Base-by-base conservation (phyloP, 2,888 invertebrate species). In the Galeopsomyia nigrocyanea region DNA sequence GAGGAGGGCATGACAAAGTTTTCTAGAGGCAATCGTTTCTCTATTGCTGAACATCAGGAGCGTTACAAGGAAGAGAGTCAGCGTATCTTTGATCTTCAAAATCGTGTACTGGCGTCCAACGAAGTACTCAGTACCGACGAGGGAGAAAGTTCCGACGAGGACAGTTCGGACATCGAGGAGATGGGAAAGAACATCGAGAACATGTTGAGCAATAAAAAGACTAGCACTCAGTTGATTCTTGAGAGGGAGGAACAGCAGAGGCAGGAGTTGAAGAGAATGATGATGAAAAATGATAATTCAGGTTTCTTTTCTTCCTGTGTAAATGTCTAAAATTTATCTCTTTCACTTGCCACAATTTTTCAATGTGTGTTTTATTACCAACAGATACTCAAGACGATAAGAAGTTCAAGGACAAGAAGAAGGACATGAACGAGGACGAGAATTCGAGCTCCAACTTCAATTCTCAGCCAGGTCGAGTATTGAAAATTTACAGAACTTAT, bases 1-100 rank as follows among this genome's bases (percentile, higher is more conserved):
- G 97, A 97, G 87, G 97, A 98, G 87, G 98, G 98, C 51, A 98
- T 99, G 97, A 97, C 97, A 26, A 98, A 99, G 86, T 99, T 99
- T 88, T 99, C 99, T 0, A 90, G 99, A 87, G 99, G 99, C 76
- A 99, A 98, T 87, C 90, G 98, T 73, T 98, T 98, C 86, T 99
- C 98, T 0, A 97, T 98, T 57, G 98, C 98, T 1, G 99, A 99
- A 87, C 98, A 99, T 87, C 98, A 98, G 87, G 97, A 98, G 86
- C 91, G 96, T 76, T 99, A 99, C 85, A 99, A 98, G 87, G 98
- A 99, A 87, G 99, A 99, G 84, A 99, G 99, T 82, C 99, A 99
- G 86, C 90, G 98, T 73, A 96, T 99, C 81, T 99, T 99, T 86
- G 99, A 99, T 84, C 89, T 98, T 0, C 99, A 99, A 88, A 99